Evolutionary conservation across 2,113 vertebrate genomes (phyloP), one percentile per base, ranked within the genome.

Genomic region (Merops nubicus): DNA sequence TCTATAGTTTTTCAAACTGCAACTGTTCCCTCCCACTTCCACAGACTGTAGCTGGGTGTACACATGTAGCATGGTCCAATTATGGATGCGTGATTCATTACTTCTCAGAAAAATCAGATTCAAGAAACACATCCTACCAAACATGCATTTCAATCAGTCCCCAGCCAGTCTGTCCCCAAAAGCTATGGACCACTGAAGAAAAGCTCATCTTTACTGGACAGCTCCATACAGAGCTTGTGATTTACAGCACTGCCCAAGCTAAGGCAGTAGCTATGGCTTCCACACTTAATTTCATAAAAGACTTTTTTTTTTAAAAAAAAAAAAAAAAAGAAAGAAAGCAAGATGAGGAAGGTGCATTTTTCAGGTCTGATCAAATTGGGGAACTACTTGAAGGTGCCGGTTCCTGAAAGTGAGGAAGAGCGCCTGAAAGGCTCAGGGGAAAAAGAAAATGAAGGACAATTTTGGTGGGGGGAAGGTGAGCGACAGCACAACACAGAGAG

Each of bases 11-110:
- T 60, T 50, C 69, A n/a, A 43, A 8, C 7, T 31, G 10, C 47
- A 26, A 10, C 67, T 65, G 23, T 5, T 80, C 17, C 25, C 47
- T 47, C 60, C 60, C 29, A 15, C 38, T 42, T 28, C 19, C 50
- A 36, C 51, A 53, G 65, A 60, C 48, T 31, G 34, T 17, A 47
- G 38, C 60, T 63, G 60, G 13, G 10, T 42, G 45, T 2, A 25
- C 67, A 59, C 38, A 29, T 0, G 6, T 4, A 67, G 59, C 56
- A 26, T 2, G 1, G 36, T 1, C 12, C 50, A 57, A 42, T 8
- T 1, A 9, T 2, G 23, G 34, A 11, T 1, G 11, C 3, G 2
- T 5, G 65, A n/a, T 18, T 13, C 73, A 12, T 43, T 10, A 22
- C 9, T 8, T 31, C 60, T 28, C 54, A 57, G 54, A 29, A 48